A percentile compares a stretch with the other conserved stretches of the same genome.
These are phyloP conservation scores for Craterocephalus amniculus DNA, from an alignment of 2,797 vertebrate species.

Conservation along the genomic window DNA sequence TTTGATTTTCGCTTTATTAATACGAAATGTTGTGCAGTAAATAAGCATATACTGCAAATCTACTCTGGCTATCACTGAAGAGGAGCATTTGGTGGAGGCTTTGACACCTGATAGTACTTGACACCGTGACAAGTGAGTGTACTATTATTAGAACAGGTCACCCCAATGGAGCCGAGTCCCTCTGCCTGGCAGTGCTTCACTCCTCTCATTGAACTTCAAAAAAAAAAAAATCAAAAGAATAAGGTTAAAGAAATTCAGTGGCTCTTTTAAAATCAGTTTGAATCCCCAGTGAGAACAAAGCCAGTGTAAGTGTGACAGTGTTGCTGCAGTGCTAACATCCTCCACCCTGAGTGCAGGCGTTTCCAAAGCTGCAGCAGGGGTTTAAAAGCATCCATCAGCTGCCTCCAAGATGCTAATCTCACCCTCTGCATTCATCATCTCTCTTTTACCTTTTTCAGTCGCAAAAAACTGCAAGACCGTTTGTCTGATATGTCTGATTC, in stretches of 20 bases:
- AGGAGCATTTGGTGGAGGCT: constrained; percentile 1
- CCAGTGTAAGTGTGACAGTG: too few relatives aligned
- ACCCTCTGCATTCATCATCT: too few relatives aligned
- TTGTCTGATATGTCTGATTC: too few relatives aligned
- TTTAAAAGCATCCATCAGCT: too few relatives aligned
- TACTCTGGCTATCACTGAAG: neutral
- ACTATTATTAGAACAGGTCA: constrained; percentile 67
- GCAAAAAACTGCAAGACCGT: too few relatives aligned
- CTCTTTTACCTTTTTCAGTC: too few relatives aligned
- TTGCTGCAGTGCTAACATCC: too few relatives aligned
- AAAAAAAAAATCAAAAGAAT: constrained; percentile 64
- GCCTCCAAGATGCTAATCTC: too few relatives aligned
- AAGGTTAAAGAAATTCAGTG: constrained; percentile 59
- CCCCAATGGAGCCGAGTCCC: constrained; percentile 46
- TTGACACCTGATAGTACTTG: neutral
- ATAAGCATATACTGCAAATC: constrained; percentile 3
- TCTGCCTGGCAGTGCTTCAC: constrained; percentile 46
- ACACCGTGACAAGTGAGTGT: constrained; percentile 38
- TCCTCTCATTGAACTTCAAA: constrained; percentile 40
- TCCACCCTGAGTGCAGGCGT: too few relatives aligned
- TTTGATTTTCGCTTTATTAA: constrained; percentile 4
- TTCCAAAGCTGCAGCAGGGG: too few relatives aligned
- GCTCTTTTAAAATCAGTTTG: constrained; percentile 63
- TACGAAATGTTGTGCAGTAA: neutral
- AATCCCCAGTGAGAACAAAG: constrained; percentile 39